Evolutionary conservation across 2,113 vertebrate genomes (phyloP).

Genomic region (Toxostoma redivivum): DNA sequence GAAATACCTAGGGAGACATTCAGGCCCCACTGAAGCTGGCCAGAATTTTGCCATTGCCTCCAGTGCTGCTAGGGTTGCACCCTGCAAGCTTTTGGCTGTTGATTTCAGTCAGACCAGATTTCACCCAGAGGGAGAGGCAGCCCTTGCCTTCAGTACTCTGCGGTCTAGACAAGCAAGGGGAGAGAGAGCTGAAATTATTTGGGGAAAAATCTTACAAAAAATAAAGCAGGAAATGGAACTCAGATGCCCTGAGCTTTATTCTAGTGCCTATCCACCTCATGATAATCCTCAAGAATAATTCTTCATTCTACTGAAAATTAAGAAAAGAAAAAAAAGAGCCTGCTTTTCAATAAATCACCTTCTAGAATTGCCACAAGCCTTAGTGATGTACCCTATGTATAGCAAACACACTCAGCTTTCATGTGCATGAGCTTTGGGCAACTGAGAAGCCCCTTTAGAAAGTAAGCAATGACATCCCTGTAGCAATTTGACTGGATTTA

Average conservation of each 20-base stretch:
- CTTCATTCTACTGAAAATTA: background rate
- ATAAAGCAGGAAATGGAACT: conserved; percentile 19
- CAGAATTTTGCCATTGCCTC: background rate
- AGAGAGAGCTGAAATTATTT: background rate
- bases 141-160: background rate
- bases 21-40: background rate
- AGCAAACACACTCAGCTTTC: background rate
- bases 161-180: background rate
- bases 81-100: background rate
- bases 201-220: background rate
- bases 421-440: background rate
- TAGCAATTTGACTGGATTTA: background rate
- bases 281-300: background rate
- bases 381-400: background rate
- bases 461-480: background rate
- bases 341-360: background rate
- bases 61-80: background rate
- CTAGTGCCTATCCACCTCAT: background rate
- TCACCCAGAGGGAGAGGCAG: conserved; percentile 4
- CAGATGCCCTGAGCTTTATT: background rate
- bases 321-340: background rate
- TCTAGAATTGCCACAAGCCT: background rate
- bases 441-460: background rate
- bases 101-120: conserved; percentile 20
- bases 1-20: conserved; percentile 11